These are phyloP conservation scores for Strix aluco DNA, from an alignment of 2,113 vertebrate species.

Conservation along the genomic window DNA sequence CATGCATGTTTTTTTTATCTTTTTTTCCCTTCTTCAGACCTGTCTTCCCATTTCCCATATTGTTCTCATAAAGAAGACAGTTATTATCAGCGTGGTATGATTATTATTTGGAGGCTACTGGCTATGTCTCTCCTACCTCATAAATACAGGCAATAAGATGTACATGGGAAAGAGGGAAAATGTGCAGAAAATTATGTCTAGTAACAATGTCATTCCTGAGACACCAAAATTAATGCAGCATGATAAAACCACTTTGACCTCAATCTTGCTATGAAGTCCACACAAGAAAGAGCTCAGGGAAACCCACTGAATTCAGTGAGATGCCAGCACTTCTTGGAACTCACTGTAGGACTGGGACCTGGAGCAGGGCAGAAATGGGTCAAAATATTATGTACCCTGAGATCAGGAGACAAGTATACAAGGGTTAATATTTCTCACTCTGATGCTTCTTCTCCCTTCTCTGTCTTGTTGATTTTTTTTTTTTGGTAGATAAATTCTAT, in stretches of 20 bases:
- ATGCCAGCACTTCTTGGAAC: not conserved
- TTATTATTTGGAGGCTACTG: not conserved
- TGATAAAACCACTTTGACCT: slow-evolving; percentile 19
- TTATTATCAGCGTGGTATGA: not conserved
- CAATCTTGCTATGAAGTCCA: not conserved
- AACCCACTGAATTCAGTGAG: not conserved
- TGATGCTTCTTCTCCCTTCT: not conserved
- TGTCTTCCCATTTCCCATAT: not conserved
- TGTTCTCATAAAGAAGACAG: not conserved
- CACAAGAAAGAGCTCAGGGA: not conserved
- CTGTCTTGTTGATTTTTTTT: not conserved
- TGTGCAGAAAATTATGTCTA: not conserved
- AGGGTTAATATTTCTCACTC: not conserved
- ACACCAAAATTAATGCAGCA: not conserved
- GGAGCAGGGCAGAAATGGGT: not conserved
- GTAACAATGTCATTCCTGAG: not conserved
- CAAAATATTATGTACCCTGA: not conserved
- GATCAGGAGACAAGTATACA: not conserved
- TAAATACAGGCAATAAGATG: not conserved
- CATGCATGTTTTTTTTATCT: not conserved
- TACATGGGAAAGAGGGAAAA: not conserved
- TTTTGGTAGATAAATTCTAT: not conserved
- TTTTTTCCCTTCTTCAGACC: not conserved
- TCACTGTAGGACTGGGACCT: not conserved
- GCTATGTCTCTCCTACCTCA: not conserved